Evolutionary conservation across 2,113 vertebrate species (phyloP).

Genomic region (Tetrao urogallus): DNA sequence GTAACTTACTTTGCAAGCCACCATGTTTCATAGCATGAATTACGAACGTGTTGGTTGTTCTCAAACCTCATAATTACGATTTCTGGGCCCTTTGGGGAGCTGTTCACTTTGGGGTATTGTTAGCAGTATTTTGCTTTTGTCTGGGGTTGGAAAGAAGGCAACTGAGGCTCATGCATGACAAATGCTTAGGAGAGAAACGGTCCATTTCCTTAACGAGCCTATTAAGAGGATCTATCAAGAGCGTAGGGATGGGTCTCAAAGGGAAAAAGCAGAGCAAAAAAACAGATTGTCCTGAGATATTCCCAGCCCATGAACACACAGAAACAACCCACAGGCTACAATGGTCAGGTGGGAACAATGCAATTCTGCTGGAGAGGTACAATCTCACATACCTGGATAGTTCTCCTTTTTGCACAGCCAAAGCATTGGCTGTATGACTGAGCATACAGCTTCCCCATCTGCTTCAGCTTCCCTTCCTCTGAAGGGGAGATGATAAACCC

Average conservation of each 20-base stretch:
- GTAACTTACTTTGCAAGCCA: neutral
- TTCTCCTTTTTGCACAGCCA: neutral
- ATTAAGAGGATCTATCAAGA: conserved; percentile 13
- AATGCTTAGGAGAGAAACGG: neutral
- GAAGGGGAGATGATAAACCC: accelerated
- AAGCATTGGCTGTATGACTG: neutral
- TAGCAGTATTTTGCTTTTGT: neutral
- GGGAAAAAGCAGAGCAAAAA: neutral
- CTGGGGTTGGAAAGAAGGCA: neutral
- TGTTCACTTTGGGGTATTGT: neutral
- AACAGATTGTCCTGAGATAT: neutral
- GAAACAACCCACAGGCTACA: neutral
- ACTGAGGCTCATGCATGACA: neutral
- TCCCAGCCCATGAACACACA: neutral
- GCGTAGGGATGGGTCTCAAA: neutral
- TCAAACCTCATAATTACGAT: neutral
- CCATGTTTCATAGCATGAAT: neutral
- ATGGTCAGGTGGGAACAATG: neutral
- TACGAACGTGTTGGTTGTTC: accelerated
- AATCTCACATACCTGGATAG: neutral
- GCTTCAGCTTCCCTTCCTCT: neutral
- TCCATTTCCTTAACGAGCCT: conserved; percentile 35
- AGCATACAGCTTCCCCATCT: neutral
- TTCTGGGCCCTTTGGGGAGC: neutral
- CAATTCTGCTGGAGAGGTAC: neutral